Base-by-base conservation (phyloP, 2,113 vertebrate genomes). In the Vombatus ursinus region DNA sequence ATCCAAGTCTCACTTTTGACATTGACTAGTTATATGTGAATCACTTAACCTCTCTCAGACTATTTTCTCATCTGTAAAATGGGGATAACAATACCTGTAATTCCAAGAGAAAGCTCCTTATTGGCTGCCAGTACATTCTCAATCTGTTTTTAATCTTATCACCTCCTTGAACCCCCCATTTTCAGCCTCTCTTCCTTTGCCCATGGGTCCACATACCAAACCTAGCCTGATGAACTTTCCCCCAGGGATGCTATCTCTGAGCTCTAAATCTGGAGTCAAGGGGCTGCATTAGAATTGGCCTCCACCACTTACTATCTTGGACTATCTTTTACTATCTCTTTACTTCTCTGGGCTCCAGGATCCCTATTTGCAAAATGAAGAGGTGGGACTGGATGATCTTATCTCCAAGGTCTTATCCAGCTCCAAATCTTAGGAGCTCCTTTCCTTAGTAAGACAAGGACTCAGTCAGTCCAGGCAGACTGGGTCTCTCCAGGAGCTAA, bases 401-500 rank as follows among this genome's bases (percentile, higher is more conserved):
- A n/a, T 77, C 61, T 77, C 14, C 68, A 44, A 84, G 16, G 37
- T 44, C 37, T 7, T 19, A 84, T 44, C 28, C n/a, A 44, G 37
- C 61, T n/a, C 61, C 61, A n/a, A 37, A 77, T 77, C 61, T 14
- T n/a, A 16, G 61, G 31, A 77, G 61, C 19, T 44, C 68, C 68
- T 84, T 84, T 84, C 68, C 68, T 84, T 19, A 11, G 68, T 84
- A 84, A 84, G 68, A n/a, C 68, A 84, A n/a, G 68, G 68, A 6
- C n/a, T 84, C 37, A 44, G 6, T 84, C 16, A 44, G 37, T 84
- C 68, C 19, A 23, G n/a, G 68, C 19, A 84, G 37, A 84, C 68
- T 84, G 68, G 68, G n/a, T 44, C 16, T 84, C 68, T 90, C 92
- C 93, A 25, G 50, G 93, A 94, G 97, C 96, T 98, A 98, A 98